Base-by-base conservation (phyloP, 2,113 vertebrate species). In the Scolopax mira region DNA sequence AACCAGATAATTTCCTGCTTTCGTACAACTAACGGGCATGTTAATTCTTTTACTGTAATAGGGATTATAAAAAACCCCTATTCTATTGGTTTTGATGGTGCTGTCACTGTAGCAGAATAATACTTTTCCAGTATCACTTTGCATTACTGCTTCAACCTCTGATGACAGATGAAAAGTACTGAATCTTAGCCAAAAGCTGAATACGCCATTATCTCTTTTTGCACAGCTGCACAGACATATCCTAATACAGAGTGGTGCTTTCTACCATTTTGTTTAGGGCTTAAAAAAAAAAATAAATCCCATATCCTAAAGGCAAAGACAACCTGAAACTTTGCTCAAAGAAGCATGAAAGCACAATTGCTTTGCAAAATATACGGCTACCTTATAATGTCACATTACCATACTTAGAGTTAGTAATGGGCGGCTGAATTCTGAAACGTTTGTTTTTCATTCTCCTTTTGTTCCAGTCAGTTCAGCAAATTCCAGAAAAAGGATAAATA, bases 151-250 rank as follows among this genome's bases (percentile, higher is more conserved):
- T 80, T 75, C 92, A 95, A 91, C 89, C 96, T 91, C 95, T 86
- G 95, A 96, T 94, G 94, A 94, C 95, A 94, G 89, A 97, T 95
- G 95, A 97, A 72, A 94, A 97, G 93, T 91, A 54, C 92, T 96
- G 97, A 97, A 90, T 94, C 95, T 94, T 95, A 17, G 96, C 95
- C 96, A 97, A 97, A 95, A 97, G 96, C 95, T 92, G 96, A 97
- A 97, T 85, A 58, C 41, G 31, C 96, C 96, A 97, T 97, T 97
- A 97, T 97, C 95, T 97, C 54, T n/a, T 96, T 69, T 77, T 62
- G 86, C 91, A 91, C 97, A 97, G 96, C 97, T 97, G 96, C 79
- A 37, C 93, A 88, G 85, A 37, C 94, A 73, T 75, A 73, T 33
- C 94, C 93, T 55, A 44, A 86, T 18, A 62, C 82, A 93, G 79